Conservation (phyloP, 2,113 vertebrate species). For the Bucco capensis region DNA sequence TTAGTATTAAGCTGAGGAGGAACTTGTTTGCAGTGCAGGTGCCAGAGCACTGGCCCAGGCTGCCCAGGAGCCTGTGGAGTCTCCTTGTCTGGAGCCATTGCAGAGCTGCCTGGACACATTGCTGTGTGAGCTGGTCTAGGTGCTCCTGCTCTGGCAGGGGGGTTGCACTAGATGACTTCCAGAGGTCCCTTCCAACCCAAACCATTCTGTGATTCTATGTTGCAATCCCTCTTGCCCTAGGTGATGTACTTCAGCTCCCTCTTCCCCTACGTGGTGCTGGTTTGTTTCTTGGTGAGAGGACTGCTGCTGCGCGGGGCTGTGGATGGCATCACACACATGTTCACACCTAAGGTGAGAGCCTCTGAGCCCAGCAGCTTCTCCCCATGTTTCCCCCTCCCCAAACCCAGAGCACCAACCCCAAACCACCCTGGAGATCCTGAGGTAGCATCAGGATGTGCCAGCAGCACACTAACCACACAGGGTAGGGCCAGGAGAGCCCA, state of each 20-base stretch:
- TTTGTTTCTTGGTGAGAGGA: conserved; percentile 94
- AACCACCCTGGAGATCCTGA: accelerated
- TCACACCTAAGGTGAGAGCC: conserved; percentile 91
- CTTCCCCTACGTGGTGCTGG: conserved; percentile 95
- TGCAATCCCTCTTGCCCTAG: conserved; percentile 62
- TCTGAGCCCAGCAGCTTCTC: neutral
- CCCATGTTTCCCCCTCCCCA: neutral
- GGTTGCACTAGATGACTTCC: too few relatives aligned
- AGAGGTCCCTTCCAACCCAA: too few relatives aligned
- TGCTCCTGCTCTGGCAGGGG: too few relatives aligned
- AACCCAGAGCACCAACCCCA: neutral
- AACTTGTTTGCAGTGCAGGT: too few relatives aligned
- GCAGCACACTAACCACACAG: neutral
- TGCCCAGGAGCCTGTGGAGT: too few relatives aligned
- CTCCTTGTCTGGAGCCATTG: too few relatives aligned
- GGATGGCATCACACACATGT: conserved; percentile 97
- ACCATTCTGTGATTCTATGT: too few relatives aligned
- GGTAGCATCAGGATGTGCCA: neutral
- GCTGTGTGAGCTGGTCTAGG: too few relatives aligned
- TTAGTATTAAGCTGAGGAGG: too few relatives aligned
- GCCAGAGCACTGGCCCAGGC: too few relatives aligned
- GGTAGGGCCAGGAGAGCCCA: neutral
- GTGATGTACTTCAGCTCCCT: conserved; percentile 99
- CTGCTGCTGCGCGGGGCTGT: conserved; percentile 89
- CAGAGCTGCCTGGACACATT: too few relatives aligned